Evolutionary conservation across 2,888 invertebrate genomes (phyloP).

Genomic region (Melitaea athalia): DNA sequence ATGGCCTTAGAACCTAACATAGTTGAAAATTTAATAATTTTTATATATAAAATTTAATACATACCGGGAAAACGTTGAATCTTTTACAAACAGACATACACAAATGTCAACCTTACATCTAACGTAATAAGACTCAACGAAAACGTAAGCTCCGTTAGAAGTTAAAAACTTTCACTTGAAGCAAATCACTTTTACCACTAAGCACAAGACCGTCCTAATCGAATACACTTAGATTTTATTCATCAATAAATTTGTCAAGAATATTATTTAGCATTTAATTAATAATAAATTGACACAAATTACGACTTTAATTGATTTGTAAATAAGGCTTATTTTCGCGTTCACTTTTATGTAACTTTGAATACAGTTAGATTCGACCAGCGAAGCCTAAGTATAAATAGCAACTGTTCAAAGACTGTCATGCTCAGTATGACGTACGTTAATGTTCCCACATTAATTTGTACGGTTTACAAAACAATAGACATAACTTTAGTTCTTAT

Average conservation of each 20-base stretch:
- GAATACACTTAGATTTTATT: constrained; percentile 13
- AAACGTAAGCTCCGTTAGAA: constrained; percentile 12
- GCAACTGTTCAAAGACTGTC: constrained; percentile 35
- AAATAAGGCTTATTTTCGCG: constrained; percentile 8
- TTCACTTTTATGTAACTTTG: not conserved
- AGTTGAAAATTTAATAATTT: too few species aligned
- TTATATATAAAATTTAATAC: not conserved
- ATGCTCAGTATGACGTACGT: constrained; percentile 30
- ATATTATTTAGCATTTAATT: not conserved
- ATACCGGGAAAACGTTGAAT: constrained; percentile 30
- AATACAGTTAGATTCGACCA: constrained; percentile 23
- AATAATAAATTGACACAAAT: not conserved
- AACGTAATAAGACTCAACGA: constrained; percentile 11
- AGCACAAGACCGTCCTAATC: constrained; percentile 13
- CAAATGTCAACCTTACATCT: constrained; percentile 8
- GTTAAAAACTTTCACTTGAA: constrained; percentile 33
- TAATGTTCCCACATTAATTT: constrained; percentile 37
- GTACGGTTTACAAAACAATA: constrained; percentile 1
- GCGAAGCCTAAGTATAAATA: constrained; percentile 30
- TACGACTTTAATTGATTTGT: constrained; percentile 7
- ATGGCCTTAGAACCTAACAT: too few species aligned
- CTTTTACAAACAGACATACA: constrained; percentile 2
- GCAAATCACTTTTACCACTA: constrained; percentile 18
- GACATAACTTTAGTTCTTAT: constrained; percentile 1
- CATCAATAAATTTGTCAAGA: not conserved